A percentile compares a stretch with the other conserved stretches of the same genome.
phyloP scores from a whole-genome alignment of 2,888 invertebrate genomes.

The Hedychridium roseum region DNA sequence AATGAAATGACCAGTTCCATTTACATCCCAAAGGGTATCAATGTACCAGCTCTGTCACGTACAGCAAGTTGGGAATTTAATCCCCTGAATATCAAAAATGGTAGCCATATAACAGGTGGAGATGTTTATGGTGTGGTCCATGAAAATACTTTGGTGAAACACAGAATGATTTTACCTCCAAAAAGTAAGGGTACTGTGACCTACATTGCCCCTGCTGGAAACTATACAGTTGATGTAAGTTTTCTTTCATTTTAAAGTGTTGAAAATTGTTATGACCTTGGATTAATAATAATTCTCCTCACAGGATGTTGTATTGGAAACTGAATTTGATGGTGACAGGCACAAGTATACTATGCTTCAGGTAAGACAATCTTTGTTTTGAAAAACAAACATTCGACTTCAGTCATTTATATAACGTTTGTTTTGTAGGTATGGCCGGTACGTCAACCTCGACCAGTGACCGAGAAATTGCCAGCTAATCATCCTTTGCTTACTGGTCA shows the following conservation, averaged over 20 bases:
- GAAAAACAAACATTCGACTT: neutral
- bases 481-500: slow-evolving; percentile 98
- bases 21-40: slow-evolving; percentile 99
- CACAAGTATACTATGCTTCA: slow-evolving; percentile 96
- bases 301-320: slow-evolving; percentile 95
- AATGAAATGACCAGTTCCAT: slow-evolving; percentile 92
- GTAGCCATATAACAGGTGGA: slow-evolving; percentile 98
- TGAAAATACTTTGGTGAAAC: slow-evolving; percentile 97
- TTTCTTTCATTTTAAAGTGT: slow-evolving; percentile 16
- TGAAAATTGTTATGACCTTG: neutral
- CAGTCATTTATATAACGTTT: neutral
- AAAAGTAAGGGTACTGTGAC: slow-evolving; percentile 96
- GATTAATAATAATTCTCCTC: slow-evolving; percentile 20
- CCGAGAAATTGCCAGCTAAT: slow-evolving; percentile 98
- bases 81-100: slow-evolving; percentile 83
- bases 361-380: slow-evolving; percentile 42
- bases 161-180: slow-evolving; percentile 94
- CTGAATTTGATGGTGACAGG: slow-evolving; percentile 97
- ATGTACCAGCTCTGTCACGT: slow-evolving; percentile 88
- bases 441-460: slow-evolving; percentile 93
- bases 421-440: slow-evolving; percentile 89
- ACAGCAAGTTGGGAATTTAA: slow-evolving; percentile 91
- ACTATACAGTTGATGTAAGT: slow-evolving; percentile 91
- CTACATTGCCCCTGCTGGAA: slow-evolving; percentile 92
- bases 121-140: slow-evolving; percentile 96